Evolutionary conservation across 2,888 invertebrate genomes (phyloP), one percentile per base, ranked within the genome.

Genomic region (Dusona sp.): DNA sequence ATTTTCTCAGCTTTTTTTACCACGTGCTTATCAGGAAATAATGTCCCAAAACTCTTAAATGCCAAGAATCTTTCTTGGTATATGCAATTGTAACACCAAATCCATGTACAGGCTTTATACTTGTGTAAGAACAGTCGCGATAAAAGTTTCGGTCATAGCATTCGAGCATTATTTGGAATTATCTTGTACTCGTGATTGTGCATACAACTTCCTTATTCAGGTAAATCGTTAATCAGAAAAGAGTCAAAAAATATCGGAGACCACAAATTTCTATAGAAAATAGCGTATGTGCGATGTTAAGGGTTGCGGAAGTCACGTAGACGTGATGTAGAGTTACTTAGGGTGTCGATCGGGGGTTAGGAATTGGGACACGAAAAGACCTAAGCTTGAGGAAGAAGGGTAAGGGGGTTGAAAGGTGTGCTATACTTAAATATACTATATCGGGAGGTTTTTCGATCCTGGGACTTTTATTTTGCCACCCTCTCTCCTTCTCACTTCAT

Each of bases 281-380:
- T 13, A 64, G 51, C 13, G 54, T 45, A 22, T 70, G 33, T 29
- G 11, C 16, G 36, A 25, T 51, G 36, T 67, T 36, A 4, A 65
- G 81, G 74, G 51, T 68, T 22, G 79, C 89, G 87, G 87, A 89
- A 91, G 93, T 94, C 94, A 94, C 94, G 94, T 94, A 94, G 91
- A 90, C 92, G 91, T 94, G 93, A 94, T 94, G 93, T 94, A 94
- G 93, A 93, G 94, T 94, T 93, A 93, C 94, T 94, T 93, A 93
- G 92, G 92, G 92, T 87, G 88, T 88, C 92, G 91, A 92, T 92
- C 92, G 93, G 91, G 91, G 92, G 91, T 93, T 93, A 92, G 89
- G 90, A 90, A 85, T 83, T 33, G 68, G 83, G 68, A 70, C 22
- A 79, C 68, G 42, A 68, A 64, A 74, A 79, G 36, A 33, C 72